phyloP scores from a whole-genome alignment of 1,140 invertebrate genomes.

The Ladona fulva region DNA sequence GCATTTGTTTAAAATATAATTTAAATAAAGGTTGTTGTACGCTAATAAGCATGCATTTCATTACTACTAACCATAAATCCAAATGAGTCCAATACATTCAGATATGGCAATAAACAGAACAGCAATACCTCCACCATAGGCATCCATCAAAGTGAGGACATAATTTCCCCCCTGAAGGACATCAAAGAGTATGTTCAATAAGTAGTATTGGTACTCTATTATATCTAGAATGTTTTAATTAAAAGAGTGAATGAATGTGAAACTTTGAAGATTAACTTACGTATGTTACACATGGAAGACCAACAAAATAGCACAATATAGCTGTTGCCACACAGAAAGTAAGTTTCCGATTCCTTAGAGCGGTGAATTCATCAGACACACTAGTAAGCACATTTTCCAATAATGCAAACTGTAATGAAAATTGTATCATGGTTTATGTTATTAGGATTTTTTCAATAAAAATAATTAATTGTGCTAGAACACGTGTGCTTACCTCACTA shows the following conservation, averaged over 20 bases:
- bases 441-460: neutral
- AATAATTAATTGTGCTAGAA: neutral
- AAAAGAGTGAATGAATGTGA: constrained; percentile 34
- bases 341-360: constrained; percentile 58
- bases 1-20: neutral
- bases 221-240: constrained; percentile 34
- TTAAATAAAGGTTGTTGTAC: neutral
- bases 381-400: constrained; percentile 75
- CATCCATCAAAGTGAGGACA: constrained; percentile 35
- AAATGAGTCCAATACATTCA: constrained; percentile 36
- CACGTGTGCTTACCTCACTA: constrained; percentile 37
- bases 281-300: constrained; percentile 66
- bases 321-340: constrained; percentile 59
- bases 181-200: neutral
- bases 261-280: constrained; percentile 41
- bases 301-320: constrained; percentile 61
- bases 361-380: constrained; percentile 64
- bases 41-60: neutral
- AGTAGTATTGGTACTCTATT: constrained; percentile 30
- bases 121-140: constrained; percentile 31
- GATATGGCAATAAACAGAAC: constrained; percentile 32
- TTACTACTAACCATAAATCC: constrained; percentile 32
- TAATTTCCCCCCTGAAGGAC: constrained; percentile 33
- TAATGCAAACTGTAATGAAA: constrained; percentile 55
- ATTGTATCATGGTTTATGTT: neutral